Conservation (phyloP, 2,888 invertebrate species). For the Hydrotaea diabolus region DNA sequence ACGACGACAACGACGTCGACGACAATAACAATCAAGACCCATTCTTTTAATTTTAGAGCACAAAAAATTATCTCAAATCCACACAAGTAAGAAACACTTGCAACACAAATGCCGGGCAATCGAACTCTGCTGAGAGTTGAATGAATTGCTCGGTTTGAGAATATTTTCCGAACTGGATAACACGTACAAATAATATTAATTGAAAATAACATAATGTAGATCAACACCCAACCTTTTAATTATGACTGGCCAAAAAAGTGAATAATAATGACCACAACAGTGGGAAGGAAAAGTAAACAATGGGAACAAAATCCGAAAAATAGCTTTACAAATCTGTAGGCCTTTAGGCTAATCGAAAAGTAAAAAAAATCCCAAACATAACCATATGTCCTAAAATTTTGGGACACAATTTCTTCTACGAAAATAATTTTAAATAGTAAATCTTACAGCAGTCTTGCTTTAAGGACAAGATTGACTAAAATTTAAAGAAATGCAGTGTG, state of each 20-base stretch:
- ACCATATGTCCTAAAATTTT: not conserved
- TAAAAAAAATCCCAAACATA: not conserved
- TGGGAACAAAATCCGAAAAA: too few relatives aligned
- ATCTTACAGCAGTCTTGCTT: too few relatives aligned
- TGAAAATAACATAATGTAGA: not conserved
- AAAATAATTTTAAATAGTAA: too few relatives aligned
- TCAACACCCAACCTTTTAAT: conserved; percentile 2
- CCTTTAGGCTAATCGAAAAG: too few relatives aligned
- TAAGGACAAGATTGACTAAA: too few relatives aligned
- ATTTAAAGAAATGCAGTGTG: not conserved
- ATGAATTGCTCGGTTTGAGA: conserved; percentile 13
- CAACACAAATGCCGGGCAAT: conserved; percentile 13
- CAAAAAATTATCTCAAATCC: not conserved
- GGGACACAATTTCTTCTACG: not conserved
- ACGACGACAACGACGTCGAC: too few relatives aligned
- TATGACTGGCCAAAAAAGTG: not conserved
- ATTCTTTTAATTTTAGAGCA: conserved; percentile 5
- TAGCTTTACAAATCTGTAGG: too few relatives aligned
- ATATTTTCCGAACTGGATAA: not conserved
- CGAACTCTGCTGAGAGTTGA: not conserved
- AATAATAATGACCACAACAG: conserved; percentile 20
- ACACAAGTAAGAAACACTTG: not conserved
- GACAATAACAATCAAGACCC: conserved; percentile 52
- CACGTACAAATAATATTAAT: not conserved
- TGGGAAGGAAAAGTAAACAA: not conserved